These are phyloP conservation scores for Apostichopus japonicus DNA, from an alignment of 35 echinoderm and acorn worm species.

Conservation along the genomic window DNA sequence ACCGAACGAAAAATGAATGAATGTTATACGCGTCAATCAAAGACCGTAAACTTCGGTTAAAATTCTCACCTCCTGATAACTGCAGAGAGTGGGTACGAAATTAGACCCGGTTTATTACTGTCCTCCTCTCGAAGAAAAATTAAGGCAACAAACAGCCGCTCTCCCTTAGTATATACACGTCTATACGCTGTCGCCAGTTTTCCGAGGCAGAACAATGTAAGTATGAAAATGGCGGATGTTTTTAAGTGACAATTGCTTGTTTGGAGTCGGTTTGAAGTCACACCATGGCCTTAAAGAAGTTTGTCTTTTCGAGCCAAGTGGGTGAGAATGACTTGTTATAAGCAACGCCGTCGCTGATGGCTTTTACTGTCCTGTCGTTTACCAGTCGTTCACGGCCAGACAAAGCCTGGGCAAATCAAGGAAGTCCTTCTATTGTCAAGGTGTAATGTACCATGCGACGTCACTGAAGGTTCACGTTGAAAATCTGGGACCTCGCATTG, in stretches of 20 bases:
- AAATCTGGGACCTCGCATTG: constrained; percentile 14
- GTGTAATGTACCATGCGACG: constrained; percentile 19
- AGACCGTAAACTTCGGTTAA: background rate
- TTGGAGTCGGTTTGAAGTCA: constrained; percentile 31
- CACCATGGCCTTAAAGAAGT: background rate
- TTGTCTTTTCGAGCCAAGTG: background rate
- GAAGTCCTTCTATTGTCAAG: constrained; percentile 15
- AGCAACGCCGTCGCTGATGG: background rate
- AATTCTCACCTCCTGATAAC: background rate
- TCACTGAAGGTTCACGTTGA: constrained; percentile 33
- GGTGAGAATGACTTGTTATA: constrained; percentile 36
- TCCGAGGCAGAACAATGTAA: constrained; percentile 7
- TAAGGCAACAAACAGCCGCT: constrained; percentile 11
- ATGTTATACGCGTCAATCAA: background rate
- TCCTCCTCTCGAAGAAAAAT: background rate
- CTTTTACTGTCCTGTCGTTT: background rate
- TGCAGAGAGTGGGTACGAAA: background rate
- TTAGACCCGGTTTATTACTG: background rate
- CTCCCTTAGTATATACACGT: constrained; percentile 2
- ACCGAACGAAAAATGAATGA: background rate
- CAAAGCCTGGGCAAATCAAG: constrained; percentile 19
- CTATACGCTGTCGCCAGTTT: constrained; percentile 16
- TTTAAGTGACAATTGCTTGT: constrained; percentile 41
- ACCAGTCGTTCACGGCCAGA: constrained; percentile 15
- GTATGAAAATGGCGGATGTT: constrained; percentile 44